Conservation (phyloP, 2,797 vertebrate species). For the Delichon dasypus region DNA sequence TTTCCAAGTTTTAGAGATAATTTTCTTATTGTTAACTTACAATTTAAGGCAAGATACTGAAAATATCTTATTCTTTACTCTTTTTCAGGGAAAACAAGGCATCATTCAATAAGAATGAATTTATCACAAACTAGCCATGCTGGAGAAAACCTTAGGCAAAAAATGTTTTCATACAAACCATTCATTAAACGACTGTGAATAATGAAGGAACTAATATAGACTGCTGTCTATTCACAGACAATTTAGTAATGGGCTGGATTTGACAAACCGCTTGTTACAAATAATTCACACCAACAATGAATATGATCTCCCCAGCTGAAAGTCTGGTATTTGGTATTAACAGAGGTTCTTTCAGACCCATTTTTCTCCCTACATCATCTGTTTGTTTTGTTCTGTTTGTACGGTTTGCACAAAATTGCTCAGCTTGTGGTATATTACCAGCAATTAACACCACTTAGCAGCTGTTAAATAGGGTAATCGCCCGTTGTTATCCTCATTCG, state of each 20-base stretch:
- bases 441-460: constrained; percentile 77
- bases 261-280: constrained; percentile 17
- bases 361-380: constrained; percentile 44
- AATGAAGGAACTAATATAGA: constrained; percentile 37
- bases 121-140: not conserved
- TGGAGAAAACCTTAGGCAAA: constrained; percentile 11
- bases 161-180: not conserved
- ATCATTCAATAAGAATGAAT: not conserved
- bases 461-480: constrained; percentile 72
- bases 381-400: constrained; percentile 67
- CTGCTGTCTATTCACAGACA: not conserved
- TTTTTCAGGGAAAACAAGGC: not conserved
- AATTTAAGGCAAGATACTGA: not conserved
- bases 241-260: not conserved
- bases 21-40: not conserved
- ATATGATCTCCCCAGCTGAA: not conserved
- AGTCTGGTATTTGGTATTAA: not conserved
- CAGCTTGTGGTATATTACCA: constrained; percentile 66
- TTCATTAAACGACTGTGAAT: constrained; percentile 36
- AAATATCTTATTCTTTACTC: not conserved
- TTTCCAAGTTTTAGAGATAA: not conserved
- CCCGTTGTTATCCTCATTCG: constrained; percentile 73
- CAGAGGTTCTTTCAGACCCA: not conserved
- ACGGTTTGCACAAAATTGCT: constrained; percentile 60
- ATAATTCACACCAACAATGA: not conserved